Conservation (phyloP, 2,113 vertebrate species). For the Pelecanoides urinatrix region DNA sequence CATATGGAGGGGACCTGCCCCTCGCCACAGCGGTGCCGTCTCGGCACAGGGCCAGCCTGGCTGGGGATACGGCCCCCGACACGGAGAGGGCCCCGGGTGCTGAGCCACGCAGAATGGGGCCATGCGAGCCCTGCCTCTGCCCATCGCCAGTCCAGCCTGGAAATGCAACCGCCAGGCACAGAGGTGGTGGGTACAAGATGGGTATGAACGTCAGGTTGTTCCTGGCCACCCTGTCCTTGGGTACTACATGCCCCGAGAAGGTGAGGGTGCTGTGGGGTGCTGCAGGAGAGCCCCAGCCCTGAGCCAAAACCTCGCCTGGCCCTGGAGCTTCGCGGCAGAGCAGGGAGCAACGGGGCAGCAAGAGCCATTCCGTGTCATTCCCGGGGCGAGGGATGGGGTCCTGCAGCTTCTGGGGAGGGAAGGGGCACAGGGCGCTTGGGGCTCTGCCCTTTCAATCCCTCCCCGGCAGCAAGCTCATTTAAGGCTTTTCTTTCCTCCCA, state of each 20-base stretch:
- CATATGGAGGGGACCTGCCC: neutral
- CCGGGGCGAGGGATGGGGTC: neutral
- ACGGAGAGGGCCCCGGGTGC: neutral
- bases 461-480: neutral
- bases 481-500: conserved; percentile 21
- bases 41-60: neutral
- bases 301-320: neutral
- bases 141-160: neutral
- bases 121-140: fast-evolving
- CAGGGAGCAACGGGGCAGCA: neutral
- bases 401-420: neutral
- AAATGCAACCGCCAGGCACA: fast-evolving
- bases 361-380: fast-evolving
- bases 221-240: neutral
- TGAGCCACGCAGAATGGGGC: neutral
- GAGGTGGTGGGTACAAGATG: neutral
- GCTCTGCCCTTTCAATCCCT: neutral
- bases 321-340: neutral
- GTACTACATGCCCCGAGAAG: fast-evolving
- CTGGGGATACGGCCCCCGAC: neutral
- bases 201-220: neutral
- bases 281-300: neutral
- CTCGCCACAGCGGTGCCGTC: fast-evolving
- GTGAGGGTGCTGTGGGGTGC: neutral
- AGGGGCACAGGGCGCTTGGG: neutral